These are phyloP conservation scores for Sapayoa aenigma DNA, from an alignment of 2,113 vertebrate species.

Conservation along the genomic window DNA sequence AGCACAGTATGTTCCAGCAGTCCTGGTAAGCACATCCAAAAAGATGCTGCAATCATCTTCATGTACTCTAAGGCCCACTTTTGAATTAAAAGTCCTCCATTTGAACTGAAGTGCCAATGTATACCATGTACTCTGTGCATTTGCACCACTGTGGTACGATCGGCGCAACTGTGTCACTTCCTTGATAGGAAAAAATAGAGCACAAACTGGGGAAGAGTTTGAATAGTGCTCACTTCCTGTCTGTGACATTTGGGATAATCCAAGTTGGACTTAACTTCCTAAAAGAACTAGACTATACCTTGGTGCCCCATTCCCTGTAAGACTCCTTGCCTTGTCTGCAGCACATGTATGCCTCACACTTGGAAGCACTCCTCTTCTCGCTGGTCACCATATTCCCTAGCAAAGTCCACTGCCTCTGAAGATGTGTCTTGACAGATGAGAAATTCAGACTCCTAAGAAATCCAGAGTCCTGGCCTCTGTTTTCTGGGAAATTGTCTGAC, in stretches of 20 bases:
- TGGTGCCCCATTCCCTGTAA: not conserved
- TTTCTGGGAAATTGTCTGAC: not conserved
- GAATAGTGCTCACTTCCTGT: not conserved
- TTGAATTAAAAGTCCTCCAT: fast-evolving
- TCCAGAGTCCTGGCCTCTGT: not conserved
- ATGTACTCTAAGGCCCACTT: not conserved
- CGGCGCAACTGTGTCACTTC: not conserved
- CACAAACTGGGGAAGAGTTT: not conserved
- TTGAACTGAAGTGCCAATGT: not conserved
- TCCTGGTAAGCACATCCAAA: not conserved
- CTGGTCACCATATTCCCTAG: not conserved
- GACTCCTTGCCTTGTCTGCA: not conserved
- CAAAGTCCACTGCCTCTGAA: not conserved
- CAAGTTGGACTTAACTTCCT: not conserved
- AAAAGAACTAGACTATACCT: not conserved
- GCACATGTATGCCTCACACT: not conserved
- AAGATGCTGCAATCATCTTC: not conserved
- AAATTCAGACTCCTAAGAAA: not conserved
- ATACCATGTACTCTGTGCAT: too few relatives aligned
- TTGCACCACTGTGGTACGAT: not conserved
- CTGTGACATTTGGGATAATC: not conserved
- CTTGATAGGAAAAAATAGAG: not conserved
- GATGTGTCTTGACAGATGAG: not conserved
- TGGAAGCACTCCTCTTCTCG: not conserved
- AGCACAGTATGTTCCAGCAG: not conserved